A percentile compares a stretch with the other conserved stretches of the same genome.
phyloP scores from a whole-genome alignment of 2,888 invertebrate species.

The Tetanocera ferruginea region DNA sequence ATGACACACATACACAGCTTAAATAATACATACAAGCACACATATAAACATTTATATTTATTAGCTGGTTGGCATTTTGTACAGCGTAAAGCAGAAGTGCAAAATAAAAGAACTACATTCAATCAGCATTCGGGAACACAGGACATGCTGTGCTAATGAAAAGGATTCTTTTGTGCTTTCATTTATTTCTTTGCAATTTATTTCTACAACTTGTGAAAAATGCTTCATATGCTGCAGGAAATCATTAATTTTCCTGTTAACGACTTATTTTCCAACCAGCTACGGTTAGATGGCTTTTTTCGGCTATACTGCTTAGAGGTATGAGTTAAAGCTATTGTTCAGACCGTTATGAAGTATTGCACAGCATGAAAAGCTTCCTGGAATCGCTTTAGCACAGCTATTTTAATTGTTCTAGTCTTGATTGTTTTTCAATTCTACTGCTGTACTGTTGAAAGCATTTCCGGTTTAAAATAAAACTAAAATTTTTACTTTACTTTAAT shows the following conservation, averaged over 20 bases:
- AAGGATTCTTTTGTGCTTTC: constrained; percentile 9
- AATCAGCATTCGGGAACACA: constrained; percentile 6
- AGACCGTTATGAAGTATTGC: no score
- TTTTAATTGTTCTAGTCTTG: no score
- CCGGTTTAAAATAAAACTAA: no score
- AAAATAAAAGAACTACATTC: constrained; percentile 6
- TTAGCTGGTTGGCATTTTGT: background rate
- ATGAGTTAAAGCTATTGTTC: no score
- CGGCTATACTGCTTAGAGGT: no score
- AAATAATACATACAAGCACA: background rate
- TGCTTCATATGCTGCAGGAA: background rate
- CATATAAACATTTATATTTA: background rate
- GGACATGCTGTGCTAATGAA: constrained; percentile 25
- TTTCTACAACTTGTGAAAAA: background rate
- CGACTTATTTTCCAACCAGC: background rate
- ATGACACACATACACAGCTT: background rate
- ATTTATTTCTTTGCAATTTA: background rate
- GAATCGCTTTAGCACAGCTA: no score
- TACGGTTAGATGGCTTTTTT: no score
- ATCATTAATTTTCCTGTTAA: constrained; percentile 16
- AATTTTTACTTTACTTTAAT: no score
- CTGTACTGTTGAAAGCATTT: no score
- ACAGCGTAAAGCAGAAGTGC: background rate
- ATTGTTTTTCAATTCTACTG: no score
- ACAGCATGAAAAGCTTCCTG: no score